A percentile compares a stretch with the other conserved stretches of the same genome.
Conservation (phyloP, 2,888 invertebrate species). For the Drosophila robusta region DNA sequence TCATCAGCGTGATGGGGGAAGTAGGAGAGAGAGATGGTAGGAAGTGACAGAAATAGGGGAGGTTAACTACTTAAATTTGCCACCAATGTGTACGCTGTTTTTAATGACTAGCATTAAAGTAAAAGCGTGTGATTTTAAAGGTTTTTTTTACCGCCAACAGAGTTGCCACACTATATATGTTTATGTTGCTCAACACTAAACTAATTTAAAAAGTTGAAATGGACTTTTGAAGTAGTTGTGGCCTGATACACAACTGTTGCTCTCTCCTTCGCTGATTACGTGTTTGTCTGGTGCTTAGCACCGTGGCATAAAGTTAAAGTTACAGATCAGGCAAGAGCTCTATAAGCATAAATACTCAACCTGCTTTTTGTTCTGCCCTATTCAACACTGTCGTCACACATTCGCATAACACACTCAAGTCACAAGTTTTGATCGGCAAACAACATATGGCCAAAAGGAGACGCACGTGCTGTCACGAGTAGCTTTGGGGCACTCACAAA, state of each 20-base stretch:
- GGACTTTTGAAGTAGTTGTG: conserved; percentile 39
- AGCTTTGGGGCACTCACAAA: conserved; percentile 22
- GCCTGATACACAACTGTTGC: conserved; percentile 45
- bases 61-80: conserved; percentile 7
- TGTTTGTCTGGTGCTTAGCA: conserved; percentile 11
- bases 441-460: conserved; percentile 4
- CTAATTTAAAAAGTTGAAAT: conserved; percentile 53
- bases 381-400: conserved; percentile 13
- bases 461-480: conserved; percentile 27
- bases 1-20: conserved; percentile 7
- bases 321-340: neutral
- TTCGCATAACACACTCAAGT: conserved; percentile 39
- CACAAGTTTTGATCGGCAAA: conserved; percentile 27
- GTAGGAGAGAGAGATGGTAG: neutral
- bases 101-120: conserved; percentile 21
- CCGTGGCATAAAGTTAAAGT: conserved; percentile 7
- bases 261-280: conserved; percentile 15
- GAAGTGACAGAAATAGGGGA: neutral
- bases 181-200: neutral
- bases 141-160: neutral
- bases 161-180: neutral
- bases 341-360: conserved; percentile 21
- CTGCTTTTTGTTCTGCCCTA: conserved; percentile 1
- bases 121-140: conserved; percentile 11
- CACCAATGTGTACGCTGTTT: neutral